Conservation (phyloP, 1,140 invertebrate genomes). For the Wiebesia pumilae region DNA sequence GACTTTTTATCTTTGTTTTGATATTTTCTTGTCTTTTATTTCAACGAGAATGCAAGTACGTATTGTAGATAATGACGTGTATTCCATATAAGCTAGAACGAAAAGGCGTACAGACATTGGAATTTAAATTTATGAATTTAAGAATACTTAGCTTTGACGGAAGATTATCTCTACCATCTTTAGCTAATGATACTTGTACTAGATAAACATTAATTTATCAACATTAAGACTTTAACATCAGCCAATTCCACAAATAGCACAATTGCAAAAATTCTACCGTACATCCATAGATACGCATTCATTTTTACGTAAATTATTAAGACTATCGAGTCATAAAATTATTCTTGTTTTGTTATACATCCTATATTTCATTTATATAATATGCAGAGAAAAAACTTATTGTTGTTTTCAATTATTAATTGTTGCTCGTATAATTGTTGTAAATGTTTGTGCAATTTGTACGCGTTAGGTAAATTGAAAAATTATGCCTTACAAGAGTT, state of each 20-base stretch:
- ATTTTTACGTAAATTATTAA: background rate
- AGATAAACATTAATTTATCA: background rate
- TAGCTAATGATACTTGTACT: background rate
- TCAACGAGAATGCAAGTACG: background rate
- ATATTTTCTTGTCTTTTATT: background rate
- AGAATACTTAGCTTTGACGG: background rate
- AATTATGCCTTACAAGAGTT: too few species aligned
- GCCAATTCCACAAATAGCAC: background rate
- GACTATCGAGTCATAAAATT: background rate
- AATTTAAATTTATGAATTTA: background rate
- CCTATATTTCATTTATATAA: constrained; percentile 2
- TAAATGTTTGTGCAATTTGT: background rate
- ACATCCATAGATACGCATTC: too few species aligned
- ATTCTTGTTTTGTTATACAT: background rate
- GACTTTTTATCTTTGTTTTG: constrained; percentile 4
- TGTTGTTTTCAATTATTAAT: background rate
- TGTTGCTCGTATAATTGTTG: background rate
- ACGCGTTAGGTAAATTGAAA: background rate
- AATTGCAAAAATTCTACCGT: background rate
- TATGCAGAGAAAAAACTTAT: background rate
- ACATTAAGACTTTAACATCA: background rate
- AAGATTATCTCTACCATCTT: background rate
- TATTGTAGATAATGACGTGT: background rate
- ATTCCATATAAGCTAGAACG: background rate
- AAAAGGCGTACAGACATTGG: background rate